Base-by-base conservation (phyloP, 2,797 vertebrate genomes). In the Calcarius lapponicus region DNA sequence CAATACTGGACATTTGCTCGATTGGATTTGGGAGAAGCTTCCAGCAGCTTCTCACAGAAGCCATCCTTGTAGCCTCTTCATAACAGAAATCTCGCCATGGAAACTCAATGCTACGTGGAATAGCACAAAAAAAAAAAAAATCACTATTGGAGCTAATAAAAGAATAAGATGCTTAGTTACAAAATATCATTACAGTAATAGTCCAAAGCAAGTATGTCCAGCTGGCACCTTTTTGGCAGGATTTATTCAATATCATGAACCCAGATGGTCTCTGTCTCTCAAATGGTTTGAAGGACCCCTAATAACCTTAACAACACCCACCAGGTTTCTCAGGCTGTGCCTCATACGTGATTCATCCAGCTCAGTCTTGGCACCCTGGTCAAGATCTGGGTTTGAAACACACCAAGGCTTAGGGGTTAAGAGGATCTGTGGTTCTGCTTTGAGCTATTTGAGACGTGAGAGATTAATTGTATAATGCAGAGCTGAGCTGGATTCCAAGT, bases 51-150 rank as follows among this genome's bases (percentile, higher is more conserved):
- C 42, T 31, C 29, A 43, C 11, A 61, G 36, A 56, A 61, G 9
- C 14, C 22, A 81, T 45, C 19, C 45, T 42, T 65, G 57, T n/a
- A 76, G 28, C 18, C 67, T 40, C 34, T 79, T 80, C 56, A 28
- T 0, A 4, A 42, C 10, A 25, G 24, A 73, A 67, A 62, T 25
- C 22, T 73, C 0, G 0, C 31, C 15, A 2, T 20, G 25, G 17
- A 34, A 83, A 43, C 43, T 26, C 42, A 47, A 4, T 42, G 22
- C 31, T 22, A 50, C 18, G 38, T 66, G 24, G 48, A 71, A 74
- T 47, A 34, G 21, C 36, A 47, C 5, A 15, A 50, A 10, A 70
- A 32, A n/a, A 16, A n/a, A 34, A 32, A n/a, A 16, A n/a, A 34
- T 6, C 36, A 34, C 22, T 56, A 21, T 22, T 65, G 7, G 17